Conservation (phyloP, 1,140 invertebrate species). For the Contarinia nasturtii region DNA sequence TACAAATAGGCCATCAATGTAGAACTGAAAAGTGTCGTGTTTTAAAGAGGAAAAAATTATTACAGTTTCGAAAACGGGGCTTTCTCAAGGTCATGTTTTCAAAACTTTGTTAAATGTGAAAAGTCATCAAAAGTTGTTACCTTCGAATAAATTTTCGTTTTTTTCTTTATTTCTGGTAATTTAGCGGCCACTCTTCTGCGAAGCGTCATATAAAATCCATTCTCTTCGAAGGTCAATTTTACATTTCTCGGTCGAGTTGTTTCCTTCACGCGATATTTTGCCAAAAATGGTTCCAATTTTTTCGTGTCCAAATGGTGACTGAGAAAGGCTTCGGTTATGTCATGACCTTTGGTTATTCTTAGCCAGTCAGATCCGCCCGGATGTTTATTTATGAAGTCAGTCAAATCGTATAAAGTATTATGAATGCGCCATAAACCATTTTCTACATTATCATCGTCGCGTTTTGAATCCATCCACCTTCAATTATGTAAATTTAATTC, state of each 20-base stretch:
- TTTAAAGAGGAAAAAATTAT: too few relatives aligned
- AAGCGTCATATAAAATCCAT: slow-evolving; percentile 48
- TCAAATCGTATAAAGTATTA: slow-evolving; percentile 55
- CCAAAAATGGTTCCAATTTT: slow-evolving; percentile 29
- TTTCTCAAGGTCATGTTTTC: too few relatives aligned
- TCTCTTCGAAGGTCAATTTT: slow-evolving; percentile 42
- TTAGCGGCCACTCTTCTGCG: slow-evolving; percentile 34
- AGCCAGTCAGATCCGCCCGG: slow-evolving; percentile 68
- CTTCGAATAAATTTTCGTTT: slow-evolving; percentile 3
- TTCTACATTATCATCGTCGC: slow-evolving; percentile 48
- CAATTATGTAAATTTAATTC: too few relatives aligned
- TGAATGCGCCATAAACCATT: slow-evolving; percentile 52
- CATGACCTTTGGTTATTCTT: slow-evolving; percentile 45
- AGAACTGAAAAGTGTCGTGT: too few relatives aligned
- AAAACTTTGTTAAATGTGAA: too few relatives aligned
- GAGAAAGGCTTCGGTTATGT: slow-evolving; percentile 61
- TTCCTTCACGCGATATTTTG: slow-evolving; percentile 37
- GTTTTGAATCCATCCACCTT: slow-evolving; percentile 22
- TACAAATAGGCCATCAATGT: too few relatives aligned
- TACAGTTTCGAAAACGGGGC: too few relatives aligned
- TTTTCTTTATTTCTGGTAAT: slow-evolving; percentile 23
- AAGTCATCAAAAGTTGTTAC: too few relatives aligned
- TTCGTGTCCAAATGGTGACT: slow-evolving; percentile 33
- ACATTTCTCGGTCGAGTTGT: slow-evolving; percentile 35
- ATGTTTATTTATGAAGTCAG: slow-evolving; percentile 42